Base-by-base conservation (phyloP, 2,797 vertebrate species). In the Pampus argenteus region DNA sequence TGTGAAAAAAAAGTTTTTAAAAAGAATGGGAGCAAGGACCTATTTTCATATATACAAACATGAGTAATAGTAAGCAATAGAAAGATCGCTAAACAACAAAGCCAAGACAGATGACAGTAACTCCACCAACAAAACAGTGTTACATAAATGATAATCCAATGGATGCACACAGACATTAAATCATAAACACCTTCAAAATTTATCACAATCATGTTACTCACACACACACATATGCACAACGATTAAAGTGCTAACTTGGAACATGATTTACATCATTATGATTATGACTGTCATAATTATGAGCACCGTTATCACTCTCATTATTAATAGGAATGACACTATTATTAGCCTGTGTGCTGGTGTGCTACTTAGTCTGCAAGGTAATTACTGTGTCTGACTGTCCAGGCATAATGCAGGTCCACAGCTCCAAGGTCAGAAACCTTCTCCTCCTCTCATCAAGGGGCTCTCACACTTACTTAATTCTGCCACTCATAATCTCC, bases 401-500 rank as follows among this genome's bases (percentile, higher is more conserved):
- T 88, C 88, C 86, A 72, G 84, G 82, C 75, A 54, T 44, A 82
- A 82, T 82, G 83, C 79, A 17, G 74, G 81, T 84, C 86, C 74
- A 73, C 69, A 69, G 77, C 73, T 74, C 81, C 69, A 75, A 90
- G 92, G 92, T 90, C 87, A 88, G 50, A 51, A 79, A 86, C 83
- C 81, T 74, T 79, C 84, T 85, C 85, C 78, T 88, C 83, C 86
- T 86, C 73, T 77, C 42, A 36, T 82, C 82, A 76, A 75, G 82
- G 75, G 81, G 90, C 89, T 79, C 88, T 77, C 76, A 89, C 92
- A 93, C 90, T 93, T 94, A 92, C 92, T 95, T 94, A 85, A 91
- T 89, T 94, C 93, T 87, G 86, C 86, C 94, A 93, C 94, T 95
- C 88, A 93, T 94, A 93, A 94, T 95, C 93, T 94, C 92, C 84